Evolutionary conservation across 1,140 invertebrate species (phyloP), one percentile per base, ranked within the genome.

Genomic region (Pteromalus puparum): DNA sequence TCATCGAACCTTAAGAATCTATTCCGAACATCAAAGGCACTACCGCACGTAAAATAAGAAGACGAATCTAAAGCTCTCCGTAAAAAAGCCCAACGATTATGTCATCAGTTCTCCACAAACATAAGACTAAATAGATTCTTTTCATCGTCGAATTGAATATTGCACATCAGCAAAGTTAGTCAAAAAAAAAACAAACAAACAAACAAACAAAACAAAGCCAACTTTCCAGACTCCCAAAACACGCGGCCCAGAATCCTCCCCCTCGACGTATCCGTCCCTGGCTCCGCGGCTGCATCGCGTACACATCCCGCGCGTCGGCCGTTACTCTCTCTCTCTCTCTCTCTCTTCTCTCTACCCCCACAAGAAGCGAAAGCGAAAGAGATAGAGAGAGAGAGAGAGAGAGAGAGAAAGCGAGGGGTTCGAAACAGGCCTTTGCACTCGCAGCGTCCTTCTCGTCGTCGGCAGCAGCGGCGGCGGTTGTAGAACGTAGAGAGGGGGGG

Each of bases 241-340:
- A 4, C 30, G 30, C 30, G 30, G 30, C 48, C 48, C 4, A 53
- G 48, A 53, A 53, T 61, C 6, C 53, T n/a, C 53, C 53, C 53
- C 21, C 53, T 5, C 53, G 4, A n/a, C 3, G 7, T 15, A 7
- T 61, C 18, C 34, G 21, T 42, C 46, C n/a, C 24, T n/a, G 46
- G 7, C 0, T 87, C 84, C 86, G 84, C 38, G 38, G 86, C 83
- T 87, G 85, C 87, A 80, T 85, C 85, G 21, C 30, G 70, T 34
- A 30, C 70, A 26, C 73, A n/a, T 73, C 73, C 12, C 48, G 53
- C 82, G 73, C 76, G 67, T 21, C 61, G 74, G 15, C 34, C 42
- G 73, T 75, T 75, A 75, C 34, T 46, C 34, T 75, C 34, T 73
- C 34, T 46, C 21, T 75, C 34, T 72, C 24, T 73, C 12, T 73